Percentiles rank a stretch among this genome's conserved stretches.
phyloP scores from a whole-genome alignment of 2,113 vertebrate species.

The Poecilia latipinna region DNA sequence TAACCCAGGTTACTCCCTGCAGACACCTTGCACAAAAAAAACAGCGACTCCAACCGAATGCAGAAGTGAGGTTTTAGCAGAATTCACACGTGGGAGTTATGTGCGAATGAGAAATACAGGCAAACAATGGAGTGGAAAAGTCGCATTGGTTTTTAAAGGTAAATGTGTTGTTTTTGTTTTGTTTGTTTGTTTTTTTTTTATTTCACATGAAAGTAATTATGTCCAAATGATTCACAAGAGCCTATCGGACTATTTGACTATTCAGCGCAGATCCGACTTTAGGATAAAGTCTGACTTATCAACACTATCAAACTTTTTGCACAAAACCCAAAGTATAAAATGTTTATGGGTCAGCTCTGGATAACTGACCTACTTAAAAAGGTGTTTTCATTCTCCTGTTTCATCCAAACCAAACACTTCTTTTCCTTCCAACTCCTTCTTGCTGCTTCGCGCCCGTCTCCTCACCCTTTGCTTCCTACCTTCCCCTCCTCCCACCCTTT shows the following conservation, averaged over 20 bases:
- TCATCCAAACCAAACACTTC: constrained; percentile 26
- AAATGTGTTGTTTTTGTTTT: neutral
- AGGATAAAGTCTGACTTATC: neutral
- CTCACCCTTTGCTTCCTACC: constrained; percentile 5
- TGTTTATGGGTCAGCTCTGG: constrained; percentile 1
- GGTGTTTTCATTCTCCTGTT: constrained; percentile 20
- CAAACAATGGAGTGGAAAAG: neutral
- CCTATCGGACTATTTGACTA: neutral
- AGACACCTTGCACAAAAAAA: constrained; percentile 18
- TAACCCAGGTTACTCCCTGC: constrained; percentile 50
- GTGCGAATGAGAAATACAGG: neutral
- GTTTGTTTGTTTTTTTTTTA: neutral
- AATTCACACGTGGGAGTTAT: constrained; percentile 1
- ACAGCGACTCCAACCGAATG: neutral
- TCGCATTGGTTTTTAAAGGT: neutral
- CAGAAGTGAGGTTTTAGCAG: constrained; percentile 3
- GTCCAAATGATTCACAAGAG: neutral
- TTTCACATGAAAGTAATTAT: neutral
- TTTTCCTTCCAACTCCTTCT: constrained; percentile 8
- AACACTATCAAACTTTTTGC: neutral
- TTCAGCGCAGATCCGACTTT: neutral
- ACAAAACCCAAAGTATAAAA: neutral
- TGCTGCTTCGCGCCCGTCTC: constrained; percentile 9
- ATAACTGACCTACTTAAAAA: constrained; percentile 5
- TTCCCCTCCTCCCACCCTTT: constrained; percentile 29